A percentile compares a stretch with the other conserved stretches of the same genome.
phyloP scores from a whole-genome alignment of 2,113 vertebrate species.

The Azemiops feae region DNA sequence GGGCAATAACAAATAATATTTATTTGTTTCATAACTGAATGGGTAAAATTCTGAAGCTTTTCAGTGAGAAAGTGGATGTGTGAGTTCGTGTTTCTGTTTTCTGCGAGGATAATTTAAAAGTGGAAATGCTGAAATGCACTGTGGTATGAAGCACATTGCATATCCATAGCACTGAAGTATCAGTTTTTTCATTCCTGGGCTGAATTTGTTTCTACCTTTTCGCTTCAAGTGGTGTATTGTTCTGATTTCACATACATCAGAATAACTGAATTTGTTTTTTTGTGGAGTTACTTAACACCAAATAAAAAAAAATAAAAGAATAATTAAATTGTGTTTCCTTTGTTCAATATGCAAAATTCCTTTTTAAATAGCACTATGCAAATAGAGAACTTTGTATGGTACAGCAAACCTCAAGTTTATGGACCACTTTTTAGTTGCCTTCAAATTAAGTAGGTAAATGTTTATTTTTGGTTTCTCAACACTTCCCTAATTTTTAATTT shows the following conservation, averaged over 20 bases:
- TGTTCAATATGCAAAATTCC: not conserved
- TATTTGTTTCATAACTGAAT: constrained; percentile 68
- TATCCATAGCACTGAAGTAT: constrained; percentile 77
- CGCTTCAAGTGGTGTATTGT: constrained; percentile 86
- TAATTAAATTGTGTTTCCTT: constrained; percentile 39
- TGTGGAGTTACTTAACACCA: constrained; percentile 98
- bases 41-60: constrained; percentile 73
- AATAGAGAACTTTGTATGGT: not conserved
- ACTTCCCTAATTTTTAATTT: not conserved
- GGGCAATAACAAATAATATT: constrained; percentile 68
- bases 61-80: constrained; percentile 71
- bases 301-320: constrained; percentile 85
- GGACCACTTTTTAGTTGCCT: not conserved
- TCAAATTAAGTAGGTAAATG: not conserved
- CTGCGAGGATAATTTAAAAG: constrained; percentile 75
- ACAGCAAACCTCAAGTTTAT: not conserved
- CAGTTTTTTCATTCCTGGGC: constrained; percentile 75
- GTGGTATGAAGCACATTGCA: constrained; percentile 79
- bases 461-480: not conserved
- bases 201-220: constrained; percentile 74
- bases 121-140: constrained; percentile 76
- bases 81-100: constrained; percentile 77
- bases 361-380: not conserved
- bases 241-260: constrained; percentile 94
- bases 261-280: constrained; percentile 96